Conservation (phyloP, 2,888 invertebrate genomes). For the Trachelus stipa region DNA sequence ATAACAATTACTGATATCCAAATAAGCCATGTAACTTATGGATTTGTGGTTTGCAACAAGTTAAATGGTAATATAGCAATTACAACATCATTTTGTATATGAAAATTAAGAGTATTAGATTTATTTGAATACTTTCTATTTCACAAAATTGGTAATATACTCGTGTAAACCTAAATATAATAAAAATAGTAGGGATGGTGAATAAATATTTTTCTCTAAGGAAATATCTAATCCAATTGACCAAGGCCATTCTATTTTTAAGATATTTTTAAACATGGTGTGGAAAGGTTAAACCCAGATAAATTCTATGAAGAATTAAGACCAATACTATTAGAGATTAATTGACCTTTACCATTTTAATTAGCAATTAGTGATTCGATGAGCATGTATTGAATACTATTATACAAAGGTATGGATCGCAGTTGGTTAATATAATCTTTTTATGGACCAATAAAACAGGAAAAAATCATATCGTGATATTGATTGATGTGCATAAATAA, state of each 20-base stretch:
- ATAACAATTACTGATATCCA: background rate
- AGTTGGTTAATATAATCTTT: background rate
- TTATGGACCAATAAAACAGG: background rate
- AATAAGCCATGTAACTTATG: background rate
- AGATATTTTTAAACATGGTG: background rate
- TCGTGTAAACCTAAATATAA: background rate
- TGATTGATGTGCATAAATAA: background rate
- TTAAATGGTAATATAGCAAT: background rate
- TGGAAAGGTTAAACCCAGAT: background rate
- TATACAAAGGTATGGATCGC: background rate
- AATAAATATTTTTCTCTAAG: background rate
- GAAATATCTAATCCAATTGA: background rate
- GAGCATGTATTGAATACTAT: background rate
- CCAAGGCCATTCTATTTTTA: background rate
- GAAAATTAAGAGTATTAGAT: background rate
- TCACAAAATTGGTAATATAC: background rate
- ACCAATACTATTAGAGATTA: background rate
- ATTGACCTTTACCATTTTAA: background rate
- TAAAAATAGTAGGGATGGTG: background rate
- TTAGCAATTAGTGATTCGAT: background rate
- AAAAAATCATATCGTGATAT: background rate
- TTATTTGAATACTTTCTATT: background rate
- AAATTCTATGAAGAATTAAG: background rate
- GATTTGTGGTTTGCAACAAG: background rate
- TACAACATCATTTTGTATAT: background rate